These are phyloP conservation scores for Eugnorisma glareosa DNA, from an alignment of 2,888 invertebrate species.

Conservation along the genomic window DNA sequence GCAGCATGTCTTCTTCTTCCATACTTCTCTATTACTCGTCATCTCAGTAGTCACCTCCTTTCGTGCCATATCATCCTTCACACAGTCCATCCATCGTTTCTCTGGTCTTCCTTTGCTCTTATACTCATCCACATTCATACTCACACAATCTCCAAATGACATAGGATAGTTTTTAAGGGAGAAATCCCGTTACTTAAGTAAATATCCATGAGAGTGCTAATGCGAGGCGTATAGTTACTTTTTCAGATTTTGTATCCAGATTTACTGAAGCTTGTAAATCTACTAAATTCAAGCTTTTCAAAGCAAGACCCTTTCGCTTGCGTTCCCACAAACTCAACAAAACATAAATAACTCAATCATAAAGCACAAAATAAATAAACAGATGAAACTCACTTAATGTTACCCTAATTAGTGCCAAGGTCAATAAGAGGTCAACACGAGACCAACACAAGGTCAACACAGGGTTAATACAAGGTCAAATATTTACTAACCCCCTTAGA, in stretches of 20 bases:
- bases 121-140: too few species aligned
- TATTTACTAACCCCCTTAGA: slow-evolving; percentile 9
- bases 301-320: not conserved
- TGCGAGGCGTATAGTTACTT: too few species aligned
- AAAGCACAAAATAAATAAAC: slow-evolving; percentile 15
- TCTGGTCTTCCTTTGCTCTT: too few species aligned
- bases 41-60: too few species aligned
- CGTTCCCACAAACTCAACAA: not conserved
- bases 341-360: slow-evolving; percentile 20
- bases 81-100: too few species aligned
- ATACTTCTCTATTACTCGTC: too few species aligned
- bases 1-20: too few species aligned
- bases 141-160: too few species aligned
- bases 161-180: too few species aligned
- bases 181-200: too few species aligned
- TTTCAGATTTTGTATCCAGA: not conserved
- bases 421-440: not conserved
- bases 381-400: slow-evolving; percentile 8
- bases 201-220: too few species aligned
- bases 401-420: slow-evolving; percentile 31
- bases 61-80: too few species aligned
- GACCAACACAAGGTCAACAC: slow-evolving; percentile 11
- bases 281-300: not conserved
- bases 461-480: slow-evolving; percentile 26
- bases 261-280: not conserved